Evolutionary conservation across 2,888 invertebrate genomes (phyloP).

Genomic region (Julus scanicus): DNA sequence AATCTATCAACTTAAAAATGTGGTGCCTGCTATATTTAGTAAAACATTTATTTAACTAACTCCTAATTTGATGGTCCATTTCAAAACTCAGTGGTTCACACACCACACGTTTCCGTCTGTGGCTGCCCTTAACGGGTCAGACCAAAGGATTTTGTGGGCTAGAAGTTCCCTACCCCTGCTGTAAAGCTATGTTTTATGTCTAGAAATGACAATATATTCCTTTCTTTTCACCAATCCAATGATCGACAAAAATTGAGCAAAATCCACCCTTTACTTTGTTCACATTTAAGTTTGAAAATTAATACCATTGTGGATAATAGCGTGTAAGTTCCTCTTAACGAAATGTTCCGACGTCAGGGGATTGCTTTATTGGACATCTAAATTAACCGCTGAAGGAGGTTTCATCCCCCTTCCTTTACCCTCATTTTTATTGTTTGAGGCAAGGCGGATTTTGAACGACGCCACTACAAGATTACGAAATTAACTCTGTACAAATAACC

Average conservation of each 20-base stretch:
- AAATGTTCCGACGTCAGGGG: not conserved
- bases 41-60: no score
- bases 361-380: not conserved
- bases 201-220: no score
- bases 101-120: no score
- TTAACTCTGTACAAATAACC: constrained; percentile 11
- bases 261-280: not conserved
- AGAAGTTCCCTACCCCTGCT: no score
- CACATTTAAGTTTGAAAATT: not conserved
- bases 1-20: no score
- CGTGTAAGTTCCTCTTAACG: not conserved
- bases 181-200: no score
- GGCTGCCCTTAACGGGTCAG: no score
- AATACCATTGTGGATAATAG: not conserved
- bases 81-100: no score
- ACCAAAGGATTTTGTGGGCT: no score
- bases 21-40: no score
- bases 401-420: not conserved
- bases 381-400: constrained; percentile 9
- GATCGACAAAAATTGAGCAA: not conserved
- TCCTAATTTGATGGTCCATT: no score
- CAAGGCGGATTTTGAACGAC: not conserved
- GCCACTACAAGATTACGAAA: not conserved
- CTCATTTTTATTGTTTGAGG: not conserved
- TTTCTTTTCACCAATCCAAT: not conserved